These are phyloP conservation scores for Drosophila mayri DNA, from an alignment of 1,140 invertebrate species.

Conservation along the genomic window DNA sequence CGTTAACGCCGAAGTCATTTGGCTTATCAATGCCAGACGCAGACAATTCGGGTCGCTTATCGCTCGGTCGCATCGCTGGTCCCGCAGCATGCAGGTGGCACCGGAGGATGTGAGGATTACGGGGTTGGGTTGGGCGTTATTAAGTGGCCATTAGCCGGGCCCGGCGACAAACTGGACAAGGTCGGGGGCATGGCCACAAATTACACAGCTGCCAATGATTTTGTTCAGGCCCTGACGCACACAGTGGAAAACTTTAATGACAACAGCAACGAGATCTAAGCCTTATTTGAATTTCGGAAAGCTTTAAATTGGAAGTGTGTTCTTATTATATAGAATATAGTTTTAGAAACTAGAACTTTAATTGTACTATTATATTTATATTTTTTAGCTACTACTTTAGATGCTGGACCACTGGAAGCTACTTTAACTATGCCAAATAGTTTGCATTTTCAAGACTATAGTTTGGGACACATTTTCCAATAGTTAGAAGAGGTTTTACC, in stretches of 20 bases:
- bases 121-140: slow-evolving; percentile 54
- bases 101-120: slow-evolving; percentile 18
- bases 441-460: too few relatives aligned
- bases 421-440: too few relatives aligned
- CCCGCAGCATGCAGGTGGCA: slow-evolving; percentile 60
- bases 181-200: slow-evolving; percentile 50
- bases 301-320: neutral
- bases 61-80: slow-evolving; percentile 61
- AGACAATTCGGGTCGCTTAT: slow-evolving; percentile 73
- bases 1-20: slow-evolving; percentile 80
- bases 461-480: neutral
- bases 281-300: neutral
- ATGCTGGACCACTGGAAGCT: too few relatives aligned
- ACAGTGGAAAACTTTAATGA: slow-evolving; percentile 8
- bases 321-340: neutral
- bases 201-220: slow-evolving; percentile 58
- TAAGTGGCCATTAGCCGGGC: slow-evolving; percentile 73
- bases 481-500: neutral
- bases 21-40: slow-evolving; percentile 83
- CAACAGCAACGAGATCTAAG: neutral
- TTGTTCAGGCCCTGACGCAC: slow-evolving; percentile 5
- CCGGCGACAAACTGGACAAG: slow-evolving; percentile 54
- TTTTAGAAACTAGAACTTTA: neutral
- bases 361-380: neutral
- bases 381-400: too few relatives aligned